Evolutionary conservation across 2,888 invertebrate species (phyloP).

Genomic region (Nephrocerus scutellatus): DNA sequence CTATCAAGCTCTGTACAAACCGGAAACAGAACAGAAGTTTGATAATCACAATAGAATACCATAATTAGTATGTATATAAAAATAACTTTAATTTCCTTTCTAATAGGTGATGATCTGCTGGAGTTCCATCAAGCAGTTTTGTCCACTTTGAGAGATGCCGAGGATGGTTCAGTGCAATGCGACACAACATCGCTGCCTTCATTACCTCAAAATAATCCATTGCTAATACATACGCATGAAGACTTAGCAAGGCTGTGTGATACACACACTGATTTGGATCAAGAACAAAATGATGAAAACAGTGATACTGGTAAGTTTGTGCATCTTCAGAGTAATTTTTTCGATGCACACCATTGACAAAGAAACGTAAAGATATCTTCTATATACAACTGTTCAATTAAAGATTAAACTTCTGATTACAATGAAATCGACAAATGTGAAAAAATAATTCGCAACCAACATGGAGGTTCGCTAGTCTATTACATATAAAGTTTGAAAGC

Average conservation of each 20-base stretch:
- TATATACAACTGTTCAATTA: too few relatives aligned
- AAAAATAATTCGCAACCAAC: too few relatives aligned
- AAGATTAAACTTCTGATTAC: too few relatives aligned
- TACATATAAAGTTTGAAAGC: too few relatives aligned
- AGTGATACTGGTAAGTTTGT: slow-evolving; percentile 60
- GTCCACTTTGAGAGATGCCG: slow-evolving; percentile 60
- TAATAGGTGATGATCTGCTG: slow-evolving; percentile 72
- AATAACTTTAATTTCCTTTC: background rate
- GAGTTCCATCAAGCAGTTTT: slow-evolving; percentile 84
- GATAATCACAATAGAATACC: too few relatives aligned
- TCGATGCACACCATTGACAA: too few relatives aligned
- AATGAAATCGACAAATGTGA: too few relatives aligned
- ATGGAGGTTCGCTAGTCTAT: too few relatives aligned
- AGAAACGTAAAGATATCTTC: too few relatives aligned
- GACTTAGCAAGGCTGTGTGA: slow-evolving; percentile 67
- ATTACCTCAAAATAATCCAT: slow-evolving; percentile 50
- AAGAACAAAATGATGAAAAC: slow-evolving; percentile 61
- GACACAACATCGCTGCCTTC: slow-evolving; percentile 48
- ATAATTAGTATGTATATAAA: background rate
- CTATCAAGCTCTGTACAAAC: too few relatives aligned
- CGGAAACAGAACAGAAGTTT: too few relatives aligned
- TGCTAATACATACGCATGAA: slow-evolving; percentile 55
- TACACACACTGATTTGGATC: slow-evolving; percentile 57
- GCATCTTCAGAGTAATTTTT: slow-evolving; percentile 2
- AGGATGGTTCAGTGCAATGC: slow-evolving; percentile 51